Evolutionary conservation across 2,888 invertebrate genomes (phyloP).

Genomic region (Pyrocoelia pectoralis): DNA sequence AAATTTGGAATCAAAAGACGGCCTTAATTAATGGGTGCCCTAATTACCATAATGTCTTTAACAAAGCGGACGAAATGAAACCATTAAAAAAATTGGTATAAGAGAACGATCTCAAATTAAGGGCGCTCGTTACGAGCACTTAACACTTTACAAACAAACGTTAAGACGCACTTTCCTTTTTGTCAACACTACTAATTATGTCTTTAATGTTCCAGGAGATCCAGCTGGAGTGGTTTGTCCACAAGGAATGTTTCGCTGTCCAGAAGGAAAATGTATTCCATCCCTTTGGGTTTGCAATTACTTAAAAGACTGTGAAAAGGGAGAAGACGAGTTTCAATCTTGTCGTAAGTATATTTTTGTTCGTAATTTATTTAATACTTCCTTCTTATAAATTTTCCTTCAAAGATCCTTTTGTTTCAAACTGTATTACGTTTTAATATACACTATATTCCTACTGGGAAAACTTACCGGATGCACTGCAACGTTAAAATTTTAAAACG

Average conservation of each 20-base stretch:
- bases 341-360: slow-evolving; percentile 78
- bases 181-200: slow-evolving; percentile 8
- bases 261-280: slow-evolving; percentile 88
- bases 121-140: slow-evolving; percentile 22
- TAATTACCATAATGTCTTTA: background rate
- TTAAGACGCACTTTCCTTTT: slow-evolving; percentile 7
- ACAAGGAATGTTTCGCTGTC: slow-evolving; percentile 81
- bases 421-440: too few relatives aligned
- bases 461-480: too few relatives aligned
- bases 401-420: too few relatives aligned
- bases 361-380: background rate
- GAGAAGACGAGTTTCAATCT: slow-evolving; percentile 88
- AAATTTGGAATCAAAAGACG: too few relatives aligned
- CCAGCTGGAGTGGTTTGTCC: slow-evolving; percentile 65
- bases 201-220: slow-evolving; percentile 49
- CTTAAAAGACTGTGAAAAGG: slow-evolving; percentile 92
- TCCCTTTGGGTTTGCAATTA: slow-evolving; percentile 91
- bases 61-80: background rate
- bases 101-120: slow-evolving; percentile 17
- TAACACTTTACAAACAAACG: slow-evolving; percentile 17
- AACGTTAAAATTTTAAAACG: too few relatives aligned
- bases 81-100: slow-evolving; percentile 23
- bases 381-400: too few relatives aligned
- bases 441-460: too few relatives aligned
- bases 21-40: background rate